phyloP scores from a whole-genome alignment of 1,140 invertebrate species.

The Heliconius himera region DNA sequence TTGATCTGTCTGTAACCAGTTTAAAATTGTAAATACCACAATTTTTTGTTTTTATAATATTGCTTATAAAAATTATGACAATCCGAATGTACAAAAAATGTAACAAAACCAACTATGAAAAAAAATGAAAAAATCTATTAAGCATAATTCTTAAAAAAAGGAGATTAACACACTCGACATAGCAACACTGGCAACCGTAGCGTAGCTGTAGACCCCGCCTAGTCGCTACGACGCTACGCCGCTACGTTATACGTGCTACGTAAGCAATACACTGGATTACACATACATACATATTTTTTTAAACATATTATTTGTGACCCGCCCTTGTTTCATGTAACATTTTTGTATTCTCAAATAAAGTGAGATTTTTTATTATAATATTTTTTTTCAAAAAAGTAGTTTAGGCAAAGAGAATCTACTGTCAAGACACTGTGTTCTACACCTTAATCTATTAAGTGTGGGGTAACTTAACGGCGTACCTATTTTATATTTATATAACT shows the following conservation, averaged over 20 bases:
- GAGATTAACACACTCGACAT: slow-evolving; percentile 30
- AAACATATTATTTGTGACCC: slow-evolving; percentile 8
- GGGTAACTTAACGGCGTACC: neutral
- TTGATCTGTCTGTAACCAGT: too few species aligned
- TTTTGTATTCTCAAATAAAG: neutral
- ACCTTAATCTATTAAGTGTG: neutral
- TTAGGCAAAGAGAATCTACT: neutral
- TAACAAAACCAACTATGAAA: too few species aligned
- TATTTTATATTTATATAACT: neutral
- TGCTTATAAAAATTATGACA: too few species aligned
- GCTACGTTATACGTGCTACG: slow-evolving; percentile 38
- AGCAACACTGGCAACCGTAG: slow-evolving; percentile 53
- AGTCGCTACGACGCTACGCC: slow-evolving; percentile 56
- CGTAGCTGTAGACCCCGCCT: slow-evolving; percentile 68
- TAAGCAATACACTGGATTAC: slow-evolving; percentile 20
- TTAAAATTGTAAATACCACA: too few species aligned
- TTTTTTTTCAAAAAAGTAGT: neutral
- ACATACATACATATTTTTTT: neutral
- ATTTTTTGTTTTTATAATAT: too few species aligned
- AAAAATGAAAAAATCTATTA: neutral
- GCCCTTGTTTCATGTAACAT: neutral
- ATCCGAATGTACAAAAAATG: too few species aligned
- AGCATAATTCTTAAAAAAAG: slow-evolving; percentile 3
- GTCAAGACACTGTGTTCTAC: neutral
- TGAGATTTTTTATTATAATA: neutral